phyloP scores from a whole-genome alignment of 2,113 vertebrate genomes.

The Ibidorhyncha struthersii region DNA sequence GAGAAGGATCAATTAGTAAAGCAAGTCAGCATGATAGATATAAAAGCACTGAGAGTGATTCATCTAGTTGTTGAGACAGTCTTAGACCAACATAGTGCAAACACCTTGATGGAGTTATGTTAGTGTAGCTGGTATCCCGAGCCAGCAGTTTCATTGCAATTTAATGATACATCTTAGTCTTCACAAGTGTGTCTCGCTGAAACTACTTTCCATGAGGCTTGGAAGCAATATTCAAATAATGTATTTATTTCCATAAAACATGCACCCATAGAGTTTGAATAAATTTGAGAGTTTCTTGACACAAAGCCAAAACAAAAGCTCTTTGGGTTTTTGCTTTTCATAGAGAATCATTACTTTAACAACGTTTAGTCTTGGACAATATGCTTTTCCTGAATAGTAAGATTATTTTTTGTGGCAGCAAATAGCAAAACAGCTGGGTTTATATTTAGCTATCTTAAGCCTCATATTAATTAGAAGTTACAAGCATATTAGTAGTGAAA shows the following conservation, averaged over 20 bases:
- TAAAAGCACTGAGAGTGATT: background rate
- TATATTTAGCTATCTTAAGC: background rate
- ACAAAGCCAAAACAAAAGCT: background rate
- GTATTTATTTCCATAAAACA: background rate
- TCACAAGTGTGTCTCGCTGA: background rate
- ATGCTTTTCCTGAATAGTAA: background rate
- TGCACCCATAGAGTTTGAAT: background rate
- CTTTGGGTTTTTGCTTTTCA: background rate
- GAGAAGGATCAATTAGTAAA: background rate
- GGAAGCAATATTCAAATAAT: background rate
- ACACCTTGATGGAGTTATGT: rapidly evolving
- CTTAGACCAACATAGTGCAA: background rate
- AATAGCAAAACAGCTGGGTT: background rate
- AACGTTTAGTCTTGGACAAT: background rate
- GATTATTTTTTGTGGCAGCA: background rate
- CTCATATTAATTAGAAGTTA: background rate
- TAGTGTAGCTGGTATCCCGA: rapidly evolving
- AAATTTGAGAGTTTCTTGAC: background rate
- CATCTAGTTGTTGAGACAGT: background rate
- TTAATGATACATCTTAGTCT: background rate
- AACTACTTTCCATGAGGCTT: background rate
- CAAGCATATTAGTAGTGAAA: background rate
- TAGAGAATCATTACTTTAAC: background rate
- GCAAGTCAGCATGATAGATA: background rate
- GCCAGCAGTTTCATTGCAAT: background rate